A percentile compares a stretch with the other conserved stretches of the same genome.
Conservation (phyloP, 2,888 invertebrate species). For the Orchesellides sinensis region DNA sequence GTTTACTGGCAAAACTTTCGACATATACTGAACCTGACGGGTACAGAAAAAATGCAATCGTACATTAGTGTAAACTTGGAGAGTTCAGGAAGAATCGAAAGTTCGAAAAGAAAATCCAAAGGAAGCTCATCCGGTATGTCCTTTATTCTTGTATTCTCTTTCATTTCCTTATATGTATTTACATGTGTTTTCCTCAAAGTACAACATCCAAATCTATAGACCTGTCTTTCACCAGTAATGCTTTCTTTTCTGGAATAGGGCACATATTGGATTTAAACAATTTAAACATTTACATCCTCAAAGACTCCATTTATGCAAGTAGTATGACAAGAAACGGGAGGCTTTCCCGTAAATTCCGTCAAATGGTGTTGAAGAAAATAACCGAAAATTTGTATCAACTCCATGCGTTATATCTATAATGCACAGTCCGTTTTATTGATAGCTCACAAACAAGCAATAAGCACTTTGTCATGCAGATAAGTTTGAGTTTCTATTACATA, state of each 20-base stretch:
- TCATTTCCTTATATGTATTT: constrained; percentile 4
- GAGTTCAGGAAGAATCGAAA: constrained; percentile 67
- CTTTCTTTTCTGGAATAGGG: constrained; percentile 15
- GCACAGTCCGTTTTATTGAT: constrained; percentile 39
- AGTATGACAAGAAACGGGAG: constrained; percentile 44
- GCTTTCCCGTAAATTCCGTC: constrained; percentile 46
- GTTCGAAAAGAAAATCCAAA: constrained; percentile 62
- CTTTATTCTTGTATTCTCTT: constrained; percentile 48
- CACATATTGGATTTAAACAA: constrained; percentile 61
- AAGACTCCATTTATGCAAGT: constrained; percentile 65
- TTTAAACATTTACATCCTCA: constrained; percentile 64
- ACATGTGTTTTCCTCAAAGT: not conserved
- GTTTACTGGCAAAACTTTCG: constrained; percentile 57
- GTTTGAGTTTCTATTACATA: too few relatives aligned
- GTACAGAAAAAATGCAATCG: constrained; percentile 66
- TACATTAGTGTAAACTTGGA: constrained; percentile 71
- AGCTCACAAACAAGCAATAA: constrained; percentile 53
- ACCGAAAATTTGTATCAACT: constrained; percentile 44
- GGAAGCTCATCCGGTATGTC: constrained; percentile 58
- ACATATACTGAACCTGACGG: constrained; percentile 39
- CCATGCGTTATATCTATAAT: constrained; percentile 44
- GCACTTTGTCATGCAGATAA: too few relatives aligned
- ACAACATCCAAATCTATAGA: not conserved
- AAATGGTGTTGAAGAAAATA: constrained; percentile 45
- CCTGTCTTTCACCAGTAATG: too few relatives aligned